Base-by-base conservation (phyloP, 2,888 invertebrate genomes). In the Agonopterix arenella region DNA sequence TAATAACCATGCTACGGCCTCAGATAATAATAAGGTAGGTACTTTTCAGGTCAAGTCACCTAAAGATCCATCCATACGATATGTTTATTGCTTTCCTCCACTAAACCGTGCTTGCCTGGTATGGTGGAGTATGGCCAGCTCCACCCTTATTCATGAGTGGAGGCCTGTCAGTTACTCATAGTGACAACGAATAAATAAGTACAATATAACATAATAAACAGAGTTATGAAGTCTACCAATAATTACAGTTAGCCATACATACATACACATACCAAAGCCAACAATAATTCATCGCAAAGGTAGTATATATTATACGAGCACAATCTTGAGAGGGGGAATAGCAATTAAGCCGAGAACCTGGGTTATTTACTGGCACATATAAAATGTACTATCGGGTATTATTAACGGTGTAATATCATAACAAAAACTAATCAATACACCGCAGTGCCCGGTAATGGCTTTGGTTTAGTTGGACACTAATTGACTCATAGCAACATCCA, bases 301-400 rank as follows among this genome's bases (percentile, higher is more conserved):
- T 50, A 59, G 63, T 71, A 74, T 81, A 80, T 80, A 78, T 82
- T 80, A 81, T 71, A 70, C 65, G 65, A 68, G 63, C 69, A 62
- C 71, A 74, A 73, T 75, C 76, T 73, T 73, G 53, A 64, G 65
- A 16, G 40, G 72, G 66, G 72, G 69, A 73, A 74, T 69, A 69
- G 76, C 77, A 78, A 81, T 79, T 79, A 79, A 76, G 70, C 64
- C 57, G 57, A 59, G 64, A 61, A 68, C 68, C 65, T 65, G 66
- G 56, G 71, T 77, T 77, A 77, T 77, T 78, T 76, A 76, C 71
- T 68, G 62, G 63, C 68, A 64, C 64, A 66, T 61, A 64, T 65
- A 67, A 68, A 62, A 62, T 66, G 58, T 56, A 61, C 55, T 62
- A 59, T 63, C 52, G 65, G 57, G 59, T 56, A 61, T 68, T 66